Percentiles rank a stretch among this genome's conserved stretches.
These are phyloP conservation scores for Callitettix versicolor DNA, from an alignment of 1,140 invertebrate species.

Conservation along the genomic window DNA sequence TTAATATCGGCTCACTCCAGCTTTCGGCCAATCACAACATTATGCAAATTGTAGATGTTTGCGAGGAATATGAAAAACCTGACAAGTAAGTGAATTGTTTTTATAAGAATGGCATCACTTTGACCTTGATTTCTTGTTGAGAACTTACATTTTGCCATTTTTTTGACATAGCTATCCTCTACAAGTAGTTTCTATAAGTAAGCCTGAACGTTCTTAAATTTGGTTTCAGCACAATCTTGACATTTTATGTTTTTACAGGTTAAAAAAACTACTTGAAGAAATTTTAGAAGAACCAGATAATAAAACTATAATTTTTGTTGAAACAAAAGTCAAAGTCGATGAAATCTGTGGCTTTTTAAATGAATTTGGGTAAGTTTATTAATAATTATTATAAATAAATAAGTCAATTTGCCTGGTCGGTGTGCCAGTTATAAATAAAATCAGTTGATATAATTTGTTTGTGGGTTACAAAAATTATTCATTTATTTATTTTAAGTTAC, in stretches of 20 bases:
- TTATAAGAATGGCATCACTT: background rate
- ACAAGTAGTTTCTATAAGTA: too few species aligned
- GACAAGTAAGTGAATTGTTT: slow-evolving; percentile 64
- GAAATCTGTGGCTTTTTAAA: slow-evolving; percentile 89
- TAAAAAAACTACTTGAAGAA: slow-evolving; percentile 16
- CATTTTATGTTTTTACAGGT: slow-evolving; percentile 19
- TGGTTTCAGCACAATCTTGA: too few species aligned
- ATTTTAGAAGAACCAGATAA: slow-evolving; percentile 17
- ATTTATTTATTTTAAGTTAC: too few species aligned
- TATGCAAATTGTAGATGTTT: slow-evolving; percentile 91
- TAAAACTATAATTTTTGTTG: slow-evolving; percentile 88
- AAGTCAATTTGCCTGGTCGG: background rate
- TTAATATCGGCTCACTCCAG: slow-evolving; percentile 91
- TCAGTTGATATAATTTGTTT: too few species aligned
- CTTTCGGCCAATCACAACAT: slow-evolving; percentile 97
- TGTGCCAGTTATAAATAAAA: too few species aligned
- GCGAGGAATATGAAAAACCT: slow-evolving; percentile 83
- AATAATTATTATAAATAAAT: background rate
- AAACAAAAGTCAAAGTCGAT: slow-evolving; percentile 94
- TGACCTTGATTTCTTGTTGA: background rate
- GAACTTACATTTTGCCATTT: background rate
- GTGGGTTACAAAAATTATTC: too few species aligned
- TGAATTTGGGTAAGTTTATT: slow-evolving; percentile 42
- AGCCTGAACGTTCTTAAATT: too few species aligned
- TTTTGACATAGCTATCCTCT: too few species aligned